These are phyloP conservation scores for Gorilla gorilla DNA, from an alignment of 2,113 vertebrate genomes.

Conservation along the genomic window DNA sequence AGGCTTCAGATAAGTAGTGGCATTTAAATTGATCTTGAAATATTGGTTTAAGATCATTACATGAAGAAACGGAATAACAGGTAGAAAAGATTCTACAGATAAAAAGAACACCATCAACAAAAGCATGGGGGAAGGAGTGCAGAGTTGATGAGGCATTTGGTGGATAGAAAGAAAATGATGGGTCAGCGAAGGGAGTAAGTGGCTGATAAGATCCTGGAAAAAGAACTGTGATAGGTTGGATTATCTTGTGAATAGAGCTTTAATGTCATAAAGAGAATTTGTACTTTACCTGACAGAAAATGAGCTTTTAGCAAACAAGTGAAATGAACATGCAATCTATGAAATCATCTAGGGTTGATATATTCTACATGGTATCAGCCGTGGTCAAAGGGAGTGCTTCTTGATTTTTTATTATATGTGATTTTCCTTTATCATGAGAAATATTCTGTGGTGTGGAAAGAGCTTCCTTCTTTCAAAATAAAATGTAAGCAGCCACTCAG, in stretches of 20 bases:
- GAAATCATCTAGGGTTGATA: neutral
- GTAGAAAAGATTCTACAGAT: neutral
- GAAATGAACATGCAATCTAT: neutral
- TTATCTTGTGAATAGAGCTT: neutral
- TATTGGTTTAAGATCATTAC: neutral
- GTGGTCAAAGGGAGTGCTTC: neutral
- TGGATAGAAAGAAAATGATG: neutral
- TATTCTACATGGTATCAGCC: neutral
- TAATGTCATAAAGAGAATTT: neutral
- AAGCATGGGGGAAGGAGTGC: neutral
- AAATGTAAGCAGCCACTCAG: neutral
- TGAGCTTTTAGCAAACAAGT: neutral
- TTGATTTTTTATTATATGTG: neutral
- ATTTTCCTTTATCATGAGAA: neutral
- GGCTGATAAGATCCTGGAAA: neutral
- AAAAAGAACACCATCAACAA: neutral
- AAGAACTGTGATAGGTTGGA: neutral
- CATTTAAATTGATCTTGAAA: neutral
- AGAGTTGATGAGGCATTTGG: neutral
- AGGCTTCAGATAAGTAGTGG: neutral
- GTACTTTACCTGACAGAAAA: neutral
- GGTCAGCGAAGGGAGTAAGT: neutral
- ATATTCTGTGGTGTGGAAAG: neutral
- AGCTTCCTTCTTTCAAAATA: neutral
- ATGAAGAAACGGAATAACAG: neutral